phyloP scores from a whole-genome alignment of 2,797 vertebrate species.

The Cynodonichthys magdalenae region DNA sequence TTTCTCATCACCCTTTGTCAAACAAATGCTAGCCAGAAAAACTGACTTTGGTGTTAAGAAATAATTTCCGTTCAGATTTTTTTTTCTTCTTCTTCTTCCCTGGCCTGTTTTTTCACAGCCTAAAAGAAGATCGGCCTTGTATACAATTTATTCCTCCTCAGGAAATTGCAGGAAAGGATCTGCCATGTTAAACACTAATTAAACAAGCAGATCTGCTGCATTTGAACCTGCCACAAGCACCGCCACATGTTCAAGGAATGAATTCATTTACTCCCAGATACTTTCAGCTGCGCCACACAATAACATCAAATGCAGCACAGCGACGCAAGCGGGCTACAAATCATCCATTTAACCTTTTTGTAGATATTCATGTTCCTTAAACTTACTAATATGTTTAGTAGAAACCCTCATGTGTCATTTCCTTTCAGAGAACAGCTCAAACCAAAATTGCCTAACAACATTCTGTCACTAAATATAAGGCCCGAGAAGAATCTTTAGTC shows the following conservation, averaged over 20 bases:
- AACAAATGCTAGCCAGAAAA: conserved; percentile 37
- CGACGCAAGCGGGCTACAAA: conserved; percentile 39
- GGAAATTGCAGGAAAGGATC: conserved; percentile 68
- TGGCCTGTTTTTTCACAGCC: conserved; percentile 51
- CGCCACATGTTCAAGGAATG: conserved; percentile 56
- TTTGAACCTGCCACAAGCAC: conserved; percentile 49
- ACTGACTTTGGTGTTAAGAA: conserved; percentile 38
- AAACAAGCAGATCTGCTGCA: conserved; percentile 52
- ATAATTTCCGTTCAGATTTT: conserved; percentile 35
- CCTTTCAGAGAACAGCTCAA: conserved; percentile 29
- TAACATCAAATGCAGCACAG: conserved; percentile 62
- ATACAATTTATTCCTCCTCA: conserved; percentile 50
- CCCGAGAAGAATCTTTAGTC: conserved; percentile 33
- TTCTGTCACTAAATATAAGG: conserved; percentile 20
- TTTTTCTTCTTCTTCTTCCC: conserved; percentile 13
- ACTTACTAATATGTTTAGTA: conserved; percentile 3
- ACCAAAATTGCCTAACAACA: conserved; percentile 22
- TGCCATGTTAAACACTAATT: conserved; percentile 74
- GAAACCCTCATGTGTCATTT: conserved; percentile 31
- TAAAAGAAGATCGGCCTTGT: conserved; percentile 46
- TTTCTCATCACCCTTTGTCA: conserved; percentile 64
- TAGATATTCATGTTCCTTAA: conserved; percentile 32
- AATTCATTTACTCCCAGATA: conserved; percentile 69
- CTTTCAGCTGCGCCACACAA: conserved; percentile 55
- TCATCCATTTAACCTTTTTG: conserved; percentile 39